Base-by-base conservation (phyloP, 1,140 invertebrate genomes). In the Diplogasteroides magnus region DNA sequence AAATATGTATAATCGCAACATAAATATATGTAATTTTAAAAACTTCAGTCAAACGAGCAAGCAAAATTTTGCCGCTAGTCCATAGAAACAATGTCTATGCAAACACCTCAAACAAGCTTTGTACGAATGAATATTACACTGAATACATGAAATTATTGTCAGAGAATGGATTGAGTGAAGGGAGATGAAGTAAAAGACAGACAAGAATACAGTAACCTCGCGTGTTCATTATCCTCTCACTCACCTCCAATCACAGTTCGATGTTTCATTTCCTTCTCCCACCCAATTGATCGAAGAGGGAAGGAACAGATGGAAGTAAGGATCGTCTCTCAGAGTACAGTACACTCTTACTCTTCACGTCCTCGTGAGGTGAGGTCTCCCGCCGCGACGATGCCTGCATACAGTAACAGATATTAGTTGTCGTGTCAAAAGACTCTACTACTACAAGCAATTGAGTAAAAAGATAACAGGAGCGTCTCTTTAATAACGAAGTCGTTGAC, bases 111-210 rank as follows among this genome's bases (percentile, higher is more conserved):
- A 13, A 60, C n/a, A 60, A 60, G 27, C 27, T n/a, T 13, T 11
- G 11, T 60, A 60, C n/a, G 27, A 60, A 60, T 60, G 59, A 60
- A n/a, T n/a, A 56, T 56, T 14, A 56, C n/a, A 56, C 13, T 13
- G 48, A 56, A 56, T 56, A 56, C n/a, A 14, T 56, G 13, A 13
- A 14, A 56, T 13, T 56, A 14, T 56, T 14, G n/a, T 56, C 48
- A 56, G 48, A 56, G 13, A 56, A 14, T 56, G 48, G n/a, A 56
- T 13, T 56, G n/a, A 56, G 48, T 56, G n/a, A 13, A 56, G 48
- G 13, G 48, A 56, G n/a, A 56, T 56, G 13, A n/a, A n/a, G n/a
- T n/a, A n/a, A n/a, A n/a, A n/a, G n/a, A n/a, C n/a, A n/a, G n/a
- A n/a, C n/a, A n/a, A n/a, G n/a, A n/a, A 6, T 48, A 48, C 6